Base-by-base conservation (phyloP, 2,888 invertebrate genomes). In the Lasioglossum calceatum region DNA sequence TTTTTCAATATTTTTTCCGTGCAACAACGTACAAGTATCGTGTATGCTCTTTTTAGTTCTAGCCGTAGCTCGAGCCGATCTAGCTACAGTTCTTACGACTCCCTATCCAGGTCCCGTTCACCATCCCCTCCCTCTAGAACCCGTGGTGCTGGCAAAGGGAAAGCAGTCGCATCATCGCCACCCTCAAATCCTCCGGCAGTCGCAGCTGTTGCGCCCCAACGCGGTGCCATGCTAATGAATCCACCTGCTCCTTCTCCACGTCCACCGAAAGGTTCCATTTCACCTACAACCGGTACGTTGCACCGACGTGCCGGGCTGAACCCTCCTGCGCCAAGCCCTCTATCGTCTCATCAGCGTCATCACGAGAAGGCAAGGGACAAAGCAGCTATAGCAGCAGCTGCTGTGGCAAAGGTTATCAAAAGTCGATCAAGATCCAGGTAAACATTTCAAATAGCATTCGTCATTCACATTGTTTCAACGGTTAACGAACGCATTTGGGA, bases 211-310 rank as follows among this genome's bases (percentile, higher is more conserved):
- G 96, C 97, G 70, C 96, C 96, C 47, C 97, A 97, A 91, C 96
- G 97, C 75, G 97, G 97, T 50, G 94, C 94, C 8, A 97, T 97
- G 83, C 95, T 97, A 86, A 97, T 97, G 97, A 97, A 97, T 95
- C 97, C 97, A 86, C 97, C 97, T 27, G 97, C 97, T 88, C 97
- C 97, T 84, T 96, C 96, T 87, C 96, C 96, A 27, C 94, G 95
- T 7, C 96, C 96, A 58, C 95, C 96, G 10, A 95, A 94, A 87
- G 94, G 94, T 27, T 93, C 92, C 54, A 94, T 94, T n/a, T 95
- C 95, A 10, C 95, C 95, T 12, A 93, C 93, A n/a, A 94, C 95
- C 70, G 94, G 94, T 5, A 94, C 94, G 27, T 87, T 95, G 8
- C 95, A 95, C 81, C 92, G 95, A 82, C 93, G 95, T 5, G 95